Base-by-base conservation (phyloP, 1,140 invertebrate species). In the Philaenus spumarius region DNA sequence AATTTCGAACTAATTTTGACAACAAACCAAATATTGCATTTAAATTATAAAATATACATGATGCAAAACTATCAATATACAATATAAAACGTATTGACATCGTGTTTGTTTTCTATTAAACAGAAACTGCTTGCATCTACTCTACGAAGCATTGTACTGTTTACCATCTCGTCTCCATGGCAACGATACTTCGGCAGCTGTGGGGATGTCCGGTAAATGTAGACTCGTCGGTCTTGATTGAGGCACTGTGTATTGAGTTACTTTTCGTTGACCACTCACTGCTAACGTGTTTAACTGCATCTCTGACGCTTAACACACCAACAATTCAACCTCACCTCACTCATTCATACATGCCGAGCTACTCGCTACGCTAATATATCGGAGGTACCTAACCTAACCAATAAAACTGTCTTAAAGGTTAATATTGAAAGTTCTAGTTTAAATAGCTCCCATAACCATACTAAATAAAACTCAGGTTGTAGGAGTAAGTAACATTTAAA, bases 161-260 rank as follows among this genome's bases (percentile, higher is more conserved):
- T 60, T 62, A 64, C 79, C 78, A 71, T 85, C 82, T 68, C 84
- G 56, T 73, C 84, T 78, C 85, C 85, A 88, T 64, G 85, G 85
- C 71, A 87, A 78, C 62, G 81, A 84, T 69, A 82, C 77, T 74
- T 87, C 85, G 69, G 85, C 81, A 64, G 82, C 79, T 64, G 84
- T 85, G 53, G 84, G 82, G 46, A 72, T 72, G 68, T 75, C 73
- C 58, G 66, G 65, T 54, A 58, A 20, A 14, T 51, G 46, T 17
- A 58, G 63, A 68, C 59, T 70, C 70, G 64, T 68, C 51, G 63
- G 58, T 64, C 63, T 52, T 20, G 57, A 51, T 26, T 75, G 72
- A 64, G 77, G 73, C 72, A 75, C 77, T 72, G 77, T 76, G 73
- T 82, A 80, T 66, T 81, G 78, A 72, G 82, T 80, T 67, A 82